Evolutionary conservation across 2,113 vertebrate genomes (phyloP), one percentile per base, ranked within the genome.

Genomic region (Charina bottae): DNA sequence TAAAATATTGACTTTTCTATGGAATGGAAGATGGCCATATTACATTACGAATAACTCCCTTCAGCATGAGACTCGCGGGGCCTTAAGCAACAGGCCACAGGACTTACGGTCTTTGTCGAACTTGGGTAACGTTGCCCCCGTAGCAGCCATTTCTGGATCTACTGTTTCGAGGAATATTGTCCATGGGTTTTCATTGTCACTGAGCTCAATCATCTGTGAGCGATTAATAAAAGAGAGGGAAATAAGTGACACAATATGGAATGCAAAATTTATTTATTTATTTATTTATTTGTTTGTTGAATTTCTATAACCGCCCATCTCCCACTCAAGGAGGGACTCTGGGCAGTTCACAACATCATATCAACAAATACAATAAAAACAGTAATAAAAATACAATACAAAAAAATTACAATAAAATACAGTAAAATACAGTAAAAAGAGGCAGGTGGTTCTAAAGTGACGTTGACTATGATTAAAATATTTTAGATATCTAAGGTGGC

Each of bases 101-200:
- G 97, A 96, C 98, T 99, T 97, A 99, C 99, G 99, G 97, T 99
- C 99, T 99, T 99, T 99, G 97, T 99, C 99, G 95, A 99, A 99
- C 97, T 99, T 99, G 96, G 99, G 99, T 97, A 99, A 97, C 4
- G 99, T 99, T 90, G 99, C 98, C 91, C 99, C 99, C 13, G 98
- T 99, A 97, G 99, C 99, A 9, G 99, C 99, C 98, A 99, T 97
- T 96, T 99, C 99, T 55, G 99, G 98, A 96, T 99, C 99, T 93
- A 99, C 99, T 0, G 99, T 99, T 97, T 99, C 99, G 97, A 99
- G 97, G 98, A 99, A 99, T 98, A 99, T 99, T 97, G 99, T 99
- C 99, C 99, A 99, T 21, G 99, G 99, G 96, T 99, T 99, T 97
- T 99, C 99, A 89, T 99, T 99, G 97, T 99, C 99, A 93, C 99